These are phyloP conservation scores for Pogonocichla stellata DNA, from an alignment of 2,113 vertebrate species.

Conservation along the genomic window DNA sequence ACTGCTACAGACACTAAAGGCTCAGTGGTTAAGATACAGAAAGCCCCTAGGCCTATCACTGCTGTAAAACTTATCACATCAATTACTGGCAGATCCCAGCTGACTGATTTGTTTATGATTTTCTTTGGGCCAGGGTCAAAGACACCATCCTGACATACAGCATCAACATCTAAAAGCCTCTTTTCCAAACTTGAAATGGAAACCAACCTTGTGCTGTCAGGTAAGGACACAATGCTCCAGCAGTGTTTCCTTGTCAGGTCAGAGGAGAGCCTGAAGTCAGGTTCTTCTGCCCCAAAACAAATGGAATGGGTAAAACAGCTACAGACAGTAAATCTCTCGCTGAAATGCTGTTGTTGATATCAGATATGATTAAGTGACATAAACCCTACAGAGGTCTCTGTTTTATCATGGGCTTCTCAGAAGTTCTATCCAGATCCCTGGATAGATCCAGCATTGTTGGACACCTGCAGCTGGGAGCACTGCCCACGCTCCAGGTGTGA, in stretches of 20 bases:
- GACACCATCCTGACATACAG: background rate
- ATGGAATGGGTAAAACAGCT: background rate
- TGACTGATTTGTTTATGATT: background rate
- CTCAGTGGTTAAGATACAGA: background rate
- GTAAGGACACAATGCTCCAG: background rate
- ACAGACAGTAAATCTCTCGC: background rate
- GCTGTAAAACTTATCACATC: background rate
- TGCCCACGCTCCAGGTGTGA: background rate
- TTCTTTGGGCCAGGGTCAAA: conserved; percentile 8
- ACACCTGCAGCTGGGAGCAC: background rate
- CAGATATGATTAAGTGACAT: background rate
- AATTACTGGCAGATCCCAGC: background rate
- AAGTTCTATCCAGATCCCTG: background rate
- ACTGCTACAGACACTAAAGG: background rate
- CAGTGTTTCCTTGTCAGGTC: background rate
- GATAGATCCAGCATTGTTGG: background rate
- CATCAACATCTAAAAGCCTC: background rate
- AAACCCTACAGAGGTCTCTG: background rate
- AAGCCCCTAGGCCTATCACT: background rate
- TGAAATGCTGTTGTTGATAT: background rate
- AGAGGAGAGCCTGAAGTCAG: background rate
- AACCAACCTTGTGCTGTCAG: background rate
- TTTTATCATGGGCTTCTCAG: background rate
- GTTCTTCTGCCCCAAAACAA: background rate
- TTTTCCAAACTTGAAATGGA: background rate